Evolutionary conservation across 2,888 invertebrate species (phyloP).

Genomic region (Caenorhabditis sinica): DNA sequence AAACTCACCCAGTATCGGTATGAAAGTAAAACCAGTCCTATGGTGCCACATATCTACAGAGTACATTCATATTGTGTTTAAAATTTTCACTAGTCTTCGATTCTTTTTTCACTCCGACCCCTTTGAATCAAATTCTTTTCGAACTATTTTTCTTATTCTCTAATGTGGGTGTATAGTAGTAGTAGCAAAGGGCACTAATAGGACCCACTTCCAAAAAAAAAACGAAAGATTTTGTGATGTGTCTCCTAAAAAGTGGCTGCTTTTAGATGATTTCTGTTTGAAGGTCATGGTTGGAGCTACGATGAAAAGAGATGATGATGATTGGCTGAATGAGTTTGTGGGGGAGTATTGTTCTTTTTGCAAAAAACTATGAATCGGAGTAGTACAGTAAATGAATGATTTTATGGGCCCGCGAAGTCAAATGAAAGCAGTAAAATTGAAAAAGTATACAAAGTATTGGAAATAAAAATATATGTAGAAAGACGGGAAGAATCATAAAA

Average conservation of each 20-base stretch:
- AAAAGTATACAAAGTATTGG: neutral
- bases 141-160: slow-evolving; percentile 17
- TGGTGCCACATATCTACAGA: no score
- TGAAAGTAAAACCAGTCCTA: neutral
- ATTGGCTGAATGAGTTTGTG: neutral
- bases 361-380: neutral
- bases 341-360: neutral
- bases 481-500: neutral
- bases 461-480: neutral
- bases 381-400: slow-evolving; percentile 3
- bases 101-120: slow-evolving; percentile 3
- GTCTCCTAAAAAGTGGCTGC: slow-evolving; percentile 20
- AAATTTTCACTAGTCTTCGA: neutral
- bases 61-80: no score
- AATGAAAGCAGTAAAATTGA: neutral
- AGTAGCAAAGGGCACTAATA: slow-evolving; percentile 31
- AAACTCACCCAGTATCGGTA: no score
- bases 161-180: neutral
- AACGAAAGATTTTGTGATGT: slow-evolving; percentile 5
- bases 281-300: neutral
- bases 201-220: slow-evolving; percentile 24
- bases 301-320: slow-evolving; percentile 1
- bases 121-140: slow-evolving; percentile 5
- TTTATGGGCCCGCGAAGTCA: neutral
- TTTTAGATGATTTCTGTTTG: neutral